Conservation (phyloP, 2,888 invertebrate species). For the Hipparchia sbordonii region DNA sequence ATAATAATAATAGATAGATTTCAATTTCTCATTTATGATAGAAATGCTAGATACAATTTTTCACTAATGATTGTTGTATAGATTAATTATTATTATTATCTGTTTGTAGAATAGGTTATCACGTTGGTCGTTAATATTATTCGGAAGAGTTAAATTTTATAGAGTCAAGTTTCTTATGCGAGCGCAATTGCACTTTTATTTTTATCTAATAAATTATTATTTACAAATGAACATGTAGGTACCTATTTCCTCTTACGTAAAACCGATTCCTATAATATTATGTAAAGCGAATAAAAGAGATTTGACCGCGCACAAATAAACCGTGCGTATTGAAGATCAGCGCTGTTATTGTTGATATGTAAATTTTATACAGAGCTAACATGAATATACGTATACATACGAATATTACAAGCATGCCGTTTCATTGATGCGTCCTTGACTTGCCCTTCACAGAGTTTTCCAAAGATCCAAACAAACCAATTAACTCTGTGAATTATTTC, state of each 20-base stretch:
- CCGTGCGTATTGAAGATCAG: conserved; percentile 11
- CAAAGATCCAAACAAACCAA: conserved; percentile 12
- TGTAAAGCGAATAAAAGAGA: neutral
- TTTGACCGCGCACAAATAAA: conserved; percentile 7
- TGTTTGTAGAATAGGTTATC: conserved; percentile 7
- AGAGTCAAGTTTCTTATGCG: neutral
- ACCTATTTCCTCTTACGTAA: neutral
- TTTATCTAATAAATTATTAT: neutral
- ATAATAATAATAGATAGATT: conserved; percentile 25
- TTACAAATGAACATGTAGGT: neutral
- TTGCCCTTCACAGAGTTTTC: conserved; percentile 10
- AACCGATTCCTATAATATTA: neutral
- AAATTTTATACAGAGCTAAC: conserved; percentile 44
- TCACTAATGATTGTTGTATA: neutral
- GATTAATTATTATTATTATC: neutral
- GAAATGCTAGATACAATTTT: conserved; percentile 28
- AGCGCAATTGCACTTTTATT: neutral
- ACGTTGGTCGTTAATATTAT: conserved; percentile 11
- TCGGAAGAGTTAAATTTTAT: conserved; percentile 12
- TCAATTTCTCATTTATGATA: conserved; percentile 24
- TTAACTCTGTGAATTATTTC: conserved; percentile 24
- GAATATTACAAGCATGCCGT: conserved; percentile 17
- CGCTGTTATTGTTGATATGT: conserved; percentile 42
- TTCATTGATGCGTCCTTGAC: conserved; percentile 14
- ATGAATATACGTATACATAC: conserved; percentile 19